phyloP scores from a whole-genome alignment of 2,113 vertebrate species.

The Mugil cephalus region DNA sequence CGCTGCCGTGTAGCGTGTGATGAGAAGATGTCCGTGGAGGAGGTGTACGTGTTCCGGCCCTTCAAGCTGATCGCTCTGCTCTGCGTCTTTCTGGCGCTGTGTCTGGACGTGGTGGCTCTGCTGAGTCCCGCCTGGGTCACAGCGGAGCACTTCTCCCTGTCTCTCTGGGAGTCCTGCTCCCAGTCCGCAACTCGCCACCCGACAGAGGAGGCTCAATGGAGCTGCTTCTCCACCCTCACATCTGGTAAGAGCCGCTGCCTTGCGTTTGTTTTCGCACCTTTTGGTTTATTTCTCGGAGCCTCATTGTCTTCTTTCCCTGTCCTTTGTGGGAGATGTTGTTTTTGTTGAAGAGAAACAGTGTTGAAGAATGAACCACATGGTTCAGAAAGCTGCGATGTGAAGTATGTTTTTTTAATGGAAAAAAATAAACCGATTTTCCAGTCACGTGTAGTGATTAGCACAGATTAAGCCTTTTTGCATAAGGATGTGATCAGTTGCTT shows the following conservation, averaged over 20 bases:
- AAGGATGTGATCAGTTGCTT: background rate
- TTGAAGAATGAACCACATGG: too few species aligned
- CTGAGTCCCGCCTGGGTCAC: conserved; percentile 89
- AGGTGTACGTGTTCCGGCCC: conserved; percentile 82
- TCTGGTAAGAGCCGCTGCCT: conserved; percentile 76
- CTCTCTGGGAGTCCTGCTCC: conserved; percentile 86
- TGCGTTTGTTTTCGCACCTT: background rate
- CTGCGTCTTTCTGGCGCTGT: conserved; percentile 85
- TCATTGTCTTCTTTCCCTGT: too few species aligned
- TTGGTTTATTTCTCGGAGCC: background rate
- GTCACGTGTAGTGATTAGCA: too few species aligned
- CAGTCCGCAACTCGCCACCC: conserved; percentile 52
- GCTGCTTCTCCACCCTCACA: conserved; percentile 83
- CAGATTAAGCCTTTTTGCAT: conserved; percentile 1
- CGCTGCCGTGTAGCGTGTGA: conserved; percentile 8
- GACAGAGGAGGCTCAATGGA: conserved; percentile 73
- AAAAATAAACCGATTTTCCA: too few species aligned
- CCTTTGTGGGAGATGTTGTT: too few species aligned
- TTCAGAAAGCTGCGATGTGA: too few species aligned
- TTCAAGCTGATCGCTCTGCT: conserved; percentile 87
- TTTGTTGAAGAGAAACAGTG: too few species aligned
- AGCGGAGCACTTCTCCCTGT: conserved; percentile 85
- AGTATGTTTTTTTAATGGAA: too few species aligned
- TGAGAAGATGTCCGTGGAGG: conserved; percentile 81
- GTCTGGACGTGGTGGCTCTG: conserved; percentile 85